Base-by-base conservation (phyloP, 1,140 invertebrate species). In the Drosophila saltans region DNA sequence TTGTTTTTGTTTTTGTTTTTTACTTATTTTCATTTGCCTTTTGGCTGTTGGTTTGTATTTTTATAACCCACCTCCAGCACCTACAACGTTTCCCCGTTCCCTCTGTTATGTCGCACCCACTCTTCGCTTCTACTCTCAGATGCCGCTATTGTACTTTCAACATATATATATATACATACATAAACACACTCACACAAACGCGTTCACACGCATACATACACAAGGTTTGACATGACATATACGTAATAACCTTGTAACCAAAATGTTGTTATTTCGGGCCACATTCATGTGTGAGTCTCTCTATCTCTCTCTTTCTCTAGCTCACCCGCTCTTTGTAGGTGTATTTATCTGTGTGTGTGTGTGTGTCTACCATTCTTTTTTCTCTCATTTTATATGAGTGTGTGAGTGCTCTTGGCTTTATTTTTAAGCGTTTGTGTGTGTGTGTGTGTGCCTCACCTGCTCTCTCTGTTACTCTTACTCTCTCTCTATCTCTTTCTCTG, bases 201-300 rank as follows among this genome's bases (percentile, higher is more conserved):
- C 57, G 61, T 21, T 58, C 68, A 63, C 63, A 45, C 61, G 48
- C 10, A 66, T 33, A 63, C 59, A 69, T 43, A 68, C 55, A 72
- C 52, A 48, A 52, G 60, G 55, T 61, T 66, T 72, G 69, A 73
- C 74, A 80, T 84, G 74, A 70, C 84, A 78, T 89, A 84, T 89
- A 88, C 84, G 81, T 88, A 88, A 80, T 80, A 80, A 89, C 84
- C 84, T 88, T 88, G 84, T 88, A 88, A 88, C 84, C 84, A 88
- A 88, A 88, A 88, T 88, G 85, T 81, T 88, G 83, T 88, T 88
- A 88, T 88, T 88, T 88, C 80, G 83, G 83, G 86, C 72, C 83
- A 68, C 76, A 63, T 69, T 59, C 66, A 36, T 55, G 9, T 62
- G 55, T 55, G 16, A 48, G 45, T 52, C 21, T 26, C 45, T 52